Base-by-base conservation (phyloP, 2,888 invertebrate species). In the Ornithoptera priamus region DNA sequence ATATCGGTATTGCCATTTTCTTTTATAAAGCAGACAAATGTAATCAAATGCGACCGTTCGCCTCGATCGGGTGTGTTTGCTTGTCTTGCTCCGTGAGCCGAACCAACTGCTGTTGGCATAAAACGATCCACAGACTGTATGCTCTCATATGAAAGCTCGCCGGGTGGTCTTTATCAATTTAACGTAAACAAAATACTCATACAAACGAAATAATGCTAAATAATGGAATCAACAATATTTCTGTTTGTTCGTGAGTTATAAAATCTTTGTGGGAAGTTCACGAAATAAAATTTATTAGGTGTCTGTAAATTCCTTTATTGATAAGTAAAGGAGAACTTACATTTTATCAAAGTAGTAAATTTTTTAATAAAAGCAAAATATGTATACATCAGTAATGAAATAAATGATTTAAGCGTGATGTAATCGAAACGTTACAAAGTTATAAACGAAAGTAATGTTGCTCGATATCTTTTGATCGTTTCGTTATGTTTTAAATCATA, bases 141-240 rank as follows among this genome's bases (percentile, higher is more conserved):
- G 81, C 78, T 74, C 80, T 78, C 79, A 77, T 79, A 83, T 81
- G 80, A 79, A 82, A 75, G 73, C 78, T 68, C 73, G 78, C 85
- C 91, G 92, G 92, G 92, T 92, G 92, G 92, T 91, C 92, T 90
- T 86, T 89, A 91, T 92, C 92, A 92, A 89, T 84, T 84, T 79
- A 89, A 90, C 80, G 86, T 90, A 90, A 89, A 92, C 90, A 90
- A 76, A 74, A 71, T 76, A 73, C 75, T 80, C 82, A 83, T 86
- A 88, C 86, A 85, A 85, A 89, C 86, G 88, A 87, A 85, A 85
- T 86, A 86, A 87, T 87, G 84, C 79, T 77, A 79, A 87, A 87
- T 87, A 82, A 84, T 80, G 84, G 84, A 84, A 87, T 79, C 82
- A 88, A 89, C 89, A 87, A 75, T 77, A 78, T 77, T 76, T 74